These are phyloP conservation scores for Hippolais icterina DNA, from an alignment of 2,113 vertebrate genomes.

Conservation along the genomic window DNA sequence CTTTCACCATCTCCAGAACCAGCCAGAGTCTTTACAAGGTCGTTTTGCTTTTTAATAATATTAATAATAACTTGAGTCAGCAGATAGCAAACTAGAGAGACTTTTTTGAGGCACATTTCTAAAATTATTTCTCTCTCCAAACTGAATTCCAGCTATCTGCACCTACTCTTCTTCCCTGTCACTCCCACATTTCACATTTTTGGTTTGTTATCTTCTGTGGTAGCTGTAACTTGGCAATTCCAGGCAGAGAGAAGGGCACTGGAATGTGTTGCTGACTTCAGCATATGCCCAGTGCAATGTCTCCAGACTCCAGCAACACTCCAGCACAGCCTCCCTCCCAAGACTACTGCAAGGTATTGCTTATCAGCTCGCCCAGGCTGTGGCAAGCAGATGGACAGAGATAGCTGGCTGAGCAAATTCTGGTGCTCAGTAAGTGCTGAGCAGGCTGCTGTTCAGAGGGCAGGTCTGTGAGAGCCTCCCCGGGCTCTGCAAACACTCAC, in stretches of 20 bases:
- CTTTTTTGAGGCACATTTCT: neutral
- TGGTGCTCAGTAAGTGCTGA: neutral
- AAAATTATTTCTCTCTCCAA: conserved; percentile 7
- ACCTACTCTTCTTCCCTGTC: neutral
- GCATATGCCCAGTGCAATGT: neutral
- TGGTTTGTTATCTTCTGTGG: neutral
- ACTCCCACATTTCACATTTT: conserved; percentile 38
- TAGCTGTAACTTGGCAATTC: conserved; percentile 14
- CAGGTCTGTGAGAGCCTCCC: neutral
- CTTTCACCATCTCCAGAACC: neutral
- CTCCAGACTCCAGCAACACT: neutral
- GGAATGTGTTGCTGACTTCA: conserved; percentile 32
- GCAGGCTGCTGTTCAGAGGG: neutral
- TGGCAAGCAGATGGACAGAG: neutral
- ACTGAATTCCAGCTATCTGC: neutral
- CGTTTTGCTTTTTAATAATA: neutral
- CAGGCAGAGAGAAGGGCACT: conserved; percentile 12
- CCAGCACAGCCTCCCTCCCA: neutral
- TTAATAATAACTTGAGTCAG: neutral
- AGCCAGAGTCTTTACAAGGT: neutral
- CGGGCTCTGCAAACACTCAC: neutral
- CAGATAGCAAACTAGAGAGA: conserved; percentile 31
- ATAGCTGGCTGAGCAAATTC: neutral
- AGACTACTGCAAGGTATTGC: neutral
- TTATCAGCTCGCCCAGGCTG: neutral